These are phyloP conservation scores for Tragelaphus buxtoni DNA, from an alignment of 2,113 vertebrate species.

Conservation along the genomic window DNA sequence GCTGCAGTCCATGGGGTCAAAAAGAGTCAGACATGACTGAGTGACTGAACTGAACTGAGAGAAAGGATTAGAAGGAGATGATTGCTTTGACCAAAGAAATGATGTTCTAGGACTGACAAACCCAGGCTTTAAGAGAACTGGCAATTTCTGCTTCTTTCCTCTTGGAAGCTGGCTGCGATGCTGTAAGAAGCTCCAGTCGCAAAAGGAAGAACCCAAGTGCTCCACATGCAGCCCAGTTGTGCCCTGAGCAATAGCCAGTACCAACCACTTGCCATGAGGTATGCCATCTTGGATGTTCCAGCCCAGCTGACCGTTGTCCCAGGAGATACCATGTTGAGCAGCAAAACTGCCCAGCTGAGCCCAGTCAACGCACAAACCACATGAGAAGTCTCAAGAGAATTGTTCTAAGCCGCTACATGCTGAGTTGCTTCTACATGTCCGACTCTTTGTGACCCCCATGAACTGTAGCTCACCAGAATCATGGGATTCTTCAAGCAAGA, in stretches of 20 bases:
- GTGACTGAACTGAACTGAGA: not conserved
- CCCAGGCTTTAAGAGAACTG: not conserved
- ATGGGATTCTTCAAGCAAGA: not conserved
- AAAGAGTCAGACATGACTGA: not conserved
- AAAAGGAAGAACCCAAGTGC: not conserved
- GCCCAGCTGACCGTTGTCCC: not conserved
- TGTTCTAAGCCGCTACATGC: not conserved
- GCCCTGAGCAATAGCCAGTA: not conserved
- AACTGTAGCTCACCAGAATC: not conserved
- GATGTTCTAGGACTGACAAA: not conserved
- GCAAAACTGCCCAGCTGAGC: not conserved
- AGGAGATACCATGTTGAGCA: not conserved
- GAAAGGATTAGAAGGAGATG: not conserved
- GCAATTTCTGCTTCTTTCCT: not conserved
- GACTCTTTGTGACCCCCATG: not conserved
- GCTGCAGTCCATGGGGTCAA: not conserved
- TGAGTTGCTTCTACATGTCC: not conserved
- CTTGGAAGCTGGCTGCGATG: not conserved
- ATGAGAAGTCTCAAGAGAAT: not conserved
- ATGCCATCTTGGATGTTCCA: rapidly evolving
- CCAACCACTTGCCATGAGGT: not conserved
- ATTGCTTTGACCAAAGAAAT: not conserved
- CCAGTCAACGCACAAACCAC: not conserved
- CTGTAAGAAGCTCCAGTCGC: not conserved
- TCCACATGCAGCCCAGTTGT: rapidly evolving